Conservation (phyloP, 2,113 vertebrate species). For the Jacana jacana region DNA sequence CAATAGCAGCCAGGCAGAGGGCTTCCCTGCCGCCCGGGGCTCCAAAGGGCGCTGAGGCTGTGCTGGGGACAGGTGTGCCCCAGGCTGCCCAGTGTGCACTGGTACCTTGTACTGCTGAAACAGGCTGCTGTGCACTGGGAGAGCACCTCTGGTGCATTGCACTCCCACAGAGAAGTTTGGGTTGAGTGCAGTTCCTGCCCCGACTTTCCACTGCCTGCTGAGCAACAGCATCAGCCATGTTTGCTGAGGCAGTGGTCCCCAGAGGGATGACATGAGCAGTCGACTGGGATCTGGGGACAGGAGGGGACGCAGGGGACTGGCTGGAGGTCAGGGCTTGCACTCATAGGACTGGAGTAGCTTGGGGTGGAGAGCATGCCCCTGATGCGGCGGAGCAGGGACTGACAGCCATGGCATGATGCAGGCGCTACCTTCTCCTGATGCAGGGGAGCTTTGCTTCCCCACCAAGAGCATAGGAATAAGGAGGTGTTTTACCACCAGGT, state of each 20-base stretch:
- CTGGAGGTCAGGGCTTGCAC: not conserved
- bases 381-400: fast-evolving
- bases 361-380: fast-evolving
- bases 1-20: slow-evolving; percentile 67
- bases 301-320: not conserved
- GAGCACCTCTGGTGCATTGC: not conserved
- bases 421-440: not conserved
- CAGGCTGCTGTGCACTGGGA: not conserved
- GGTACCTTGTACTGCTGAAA: not conserved
- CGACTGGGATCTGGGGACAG: not conserved
- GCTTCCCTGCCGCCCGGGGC: slow-evolving; percentile 50
- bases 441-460: not conserved
- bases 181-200: not conserved
- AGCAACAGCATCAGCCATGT: not conserved
- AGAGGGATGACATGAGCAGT: not conserved
- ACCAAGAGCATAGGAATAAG: fast-evolving
- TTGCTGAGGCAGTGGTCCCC: not conserved
- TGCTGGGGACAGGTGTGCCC: not conserved
- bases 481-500: not conserved
- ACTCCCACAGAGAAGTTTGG: not conserved
- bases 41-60: slow-evolving; percentile 12
- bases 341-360: not conserved
- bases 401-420: fast-evolving
- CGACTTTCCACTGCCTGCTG: fast-evolving
- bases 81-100: not conserved